Conservation (phyloP, 2,888 invertebrate species). For the Noctua fimbriata region DNA sequence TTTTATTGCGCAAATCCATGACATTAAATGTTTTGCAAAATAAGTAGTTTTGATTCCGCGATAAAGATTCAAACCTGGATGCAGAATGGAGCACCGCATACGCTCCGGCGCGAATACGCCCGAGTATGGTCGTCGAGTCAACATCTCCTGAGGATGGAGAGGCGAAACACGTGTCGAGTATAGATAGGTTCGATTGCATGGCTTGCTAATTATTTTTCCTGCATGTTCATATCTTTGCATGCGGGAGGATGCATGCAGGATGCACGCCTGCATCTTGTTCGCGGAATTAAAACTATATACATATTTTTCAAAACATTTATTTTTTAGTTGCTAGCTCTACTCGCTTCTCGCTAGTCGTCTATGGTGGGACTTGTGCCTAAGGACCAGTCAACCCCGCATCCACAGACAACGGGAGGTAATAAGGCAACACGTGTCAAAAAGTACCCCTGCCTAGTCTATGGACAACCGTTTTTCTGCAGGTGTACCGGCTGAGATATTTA, state of each 20-base stretch:
- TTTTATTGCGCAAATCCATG: too few relatives aligned
- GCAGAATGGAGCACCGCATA: too few relatives aligned
- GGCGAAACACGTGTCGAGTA: too few relatives aligned
- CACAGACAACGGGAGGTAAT: constrained; percentile 60
- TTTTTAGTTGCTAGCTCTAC: not conserved
- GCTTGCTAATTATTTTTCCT: not conserved
- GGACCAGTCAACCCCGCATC: constrained; percentile 18
- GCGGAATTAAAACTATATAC: too few relatives aligned
- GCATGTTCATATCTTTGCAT: too few relatives aligned
- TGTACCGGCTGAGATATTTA: constrained; percentile 40
- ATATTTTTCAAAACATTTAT: not conserved
- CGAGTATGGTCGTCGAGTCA: too few relatives aligned
- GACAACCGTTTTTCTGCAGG: constrained; percentile 45
- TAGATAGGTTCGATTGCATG: not conserved
- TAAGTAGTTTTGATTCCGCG: too few relatives aligned
- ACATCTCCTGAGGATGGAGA: too few relatives aligned
- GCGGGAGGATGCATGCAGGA: not conserved
- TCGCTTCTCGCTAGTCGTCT: not conserved
- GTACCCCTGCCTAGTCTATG: constrained; percentile 68
- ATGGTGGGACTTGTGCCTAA: not conserved
- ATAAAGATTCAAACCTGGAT: too few relatives aligned
- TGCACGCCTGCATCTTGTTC: too few relatives aligned
- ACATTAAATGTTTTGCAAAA: too few relatives aligned
- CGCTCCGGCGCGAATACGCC: too few relatives aligned
- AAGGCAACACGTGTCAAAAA: constrained; percentile 76